A percentile compares a stretch with the other conserved stretches of the same genome.
These are phyloP conservation scores for Channallabes apus DNA, from an alignment of 2,797 vertebrate species.

Conservation along the genomic window DNA sequence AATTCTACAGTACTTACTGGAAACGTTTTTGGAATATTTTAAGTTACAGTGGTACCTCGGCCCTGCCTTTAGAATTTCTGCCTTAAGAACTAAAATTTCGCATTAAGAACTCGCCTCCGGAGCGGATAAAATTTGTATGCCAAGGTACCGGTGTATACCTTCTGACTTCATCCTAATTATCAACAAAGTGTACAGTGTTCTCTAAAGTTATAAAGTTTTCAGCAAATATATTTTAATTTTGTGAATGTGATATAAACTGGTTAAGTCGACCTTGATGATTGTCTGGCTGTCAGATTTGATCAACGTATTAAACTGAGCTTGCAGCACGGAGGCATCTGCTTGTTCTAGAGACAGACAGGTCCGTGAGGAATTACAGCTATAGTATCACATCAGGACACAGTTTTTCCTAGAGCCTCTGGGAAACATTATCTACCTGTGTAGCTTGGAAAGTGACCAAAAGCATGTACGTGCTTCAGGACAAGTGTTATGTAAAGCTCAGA, in stretches of 20 bases:
- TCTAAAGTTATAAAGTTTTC: background rate
- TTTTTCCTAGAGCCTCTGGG: slow-evolving; percentile 18
- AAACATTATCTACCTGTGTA: slow-evolving; percentile 10
- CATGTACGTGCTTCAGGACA: background rate
- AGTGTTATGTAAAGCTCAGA: slow-evolving; percentile 10
- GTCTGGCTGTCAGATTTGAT: slow-evolving; percentile 20
- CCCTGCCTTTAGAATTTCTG: too few species aligned
- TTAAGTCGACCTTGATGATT: slow-evolving; percentile 14
- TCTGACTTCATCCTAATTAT: background rate
- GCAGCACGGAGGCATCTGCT: background rate
- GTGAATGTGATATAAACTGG: background rate
- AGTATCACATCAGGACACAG: slow-evolving; percentile 10
- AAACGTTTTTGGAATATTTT: too few species aligned
- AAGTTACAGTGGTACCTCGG: too few species aligned
- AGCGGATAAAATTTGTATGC: too few species aligned
- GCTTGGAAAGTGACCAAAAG: slow-evolving; percentile 22
- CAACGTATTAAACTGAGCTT: background rate
- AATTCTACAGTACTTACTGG: too few species aligned
- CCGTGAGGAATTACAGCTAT: background rate
- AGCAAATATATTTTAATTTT: background rate
- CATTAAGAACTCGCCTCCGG: too few species aligned
- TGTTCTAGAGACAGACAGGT: slow-evolving; percentile 15
- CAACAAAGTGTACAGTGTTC: background rate
- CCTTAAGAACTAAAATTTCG: too few species aligned
- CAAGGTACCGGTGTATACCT: too few species aligned